Evolutionary conservation across 2,113 vertebrate genomes (phyloP), one percentile per base, ranked within the genome.

Genomic region (Xenopus borealis): DNA sequence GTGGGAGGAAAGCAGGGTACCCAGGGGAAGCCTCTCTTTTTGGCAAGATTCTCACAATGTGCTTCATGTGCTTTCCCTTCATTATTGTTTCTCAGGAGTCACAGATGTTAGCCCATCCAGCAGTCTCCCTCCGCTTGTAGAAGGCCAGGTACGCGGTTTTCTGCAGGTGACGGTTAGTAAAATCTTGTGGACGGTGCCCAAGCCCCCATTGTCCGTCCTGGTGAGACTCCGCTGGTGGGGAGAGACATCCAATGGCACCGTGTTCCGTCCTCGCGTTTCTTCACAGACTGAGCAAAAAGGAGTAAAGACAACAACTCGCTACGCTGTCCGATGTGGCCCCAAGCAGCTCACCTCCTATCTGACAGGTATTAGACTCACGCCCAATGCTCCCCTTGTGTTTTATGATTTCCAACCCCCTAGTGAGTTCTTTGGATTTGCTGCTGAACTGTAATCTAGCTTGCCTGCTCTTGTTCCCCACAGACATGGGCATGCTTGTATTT

Each of bases 151-250:
- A 23, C 92, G 93, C 72, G 96, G 95, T 79, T 95, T 97, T 81
- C 89, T 98, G 27, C 87, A 87, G 55, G 91, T 96, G 80, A 92
- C 90, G 0, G 57, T 99, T 67, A 86, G 88, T 82, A 86, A 89
- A 45, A 23, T 95, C 4, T 5, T 93, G 1, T 98, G 97, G 97
- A 92, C 85, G 0, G 79, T 86, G 19, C 76, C 88, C 50, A 94
- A 89, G 47, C 92, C 93, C 17, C 90, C 83, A 0, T 55, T 82
- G 16, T 68, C 79, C 23, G 81, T 87, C 2, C 83, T 92, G 9
- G 82, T 98, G 65, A 87, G 94, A 75, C 82, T 98, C 66, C 91
- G 94, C 17, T 98, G 97, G 96, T 98, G 97, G 97, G 97, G 97
- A 1, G 96, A 98, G 75, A 94, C 91, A 0, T 89, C 93, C 1